Evolutionary conservation across 2,113 vertebrate species (phyloP).

Genomic region (Alligator sinensis): DNA sequence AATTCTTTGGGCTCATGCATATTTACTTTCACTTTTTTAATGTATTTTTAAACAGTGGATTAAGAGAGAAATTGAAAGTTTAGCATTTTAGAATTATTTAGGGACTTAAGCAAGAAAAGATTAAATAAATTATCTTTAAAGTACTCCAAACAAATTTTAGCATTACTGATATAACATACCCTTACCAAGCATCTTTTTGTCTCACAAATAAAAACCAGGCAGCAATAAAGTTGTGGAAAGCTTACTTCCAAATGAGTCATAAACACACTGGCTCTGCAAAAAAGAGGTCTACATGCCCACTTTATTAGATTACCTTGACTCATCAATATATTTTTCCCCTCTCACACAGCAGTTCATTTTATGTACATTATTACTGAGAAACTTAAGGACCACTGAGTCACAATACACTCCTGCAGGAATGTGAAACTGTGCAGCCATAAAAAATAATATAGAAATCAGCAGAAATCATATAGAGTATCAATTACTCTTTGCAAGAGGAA

Average conservation of each 20-base stretch:
- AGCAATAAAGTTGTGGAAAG: neutral
- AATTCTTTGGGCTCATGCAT: too few species aligned
- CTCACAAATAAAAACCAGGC: neutral
- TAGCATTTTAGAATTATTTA: too few species aligned
- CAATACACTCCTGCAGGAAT: constrained; percentile 3
- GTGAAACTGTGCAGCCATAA: constrained; percentile 5
- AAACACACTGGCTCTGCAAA: neutral
- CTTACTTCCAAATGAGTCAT: neutral
- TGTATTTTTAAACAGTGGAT: too few species aligned
- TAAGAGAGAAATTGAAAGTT: too few species aligned
- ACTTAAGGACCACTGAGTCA: neutral
- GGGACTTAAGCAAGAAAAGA: too few species aligned
- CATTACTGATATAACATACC: neutral
- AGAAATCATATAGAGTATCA: neutral
- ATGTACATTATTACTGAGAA: neutral
- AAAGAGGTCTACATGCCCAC: neutral
- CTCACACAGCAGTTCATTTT: too few species aligned
- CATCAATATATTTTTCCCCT: too few species aligned
- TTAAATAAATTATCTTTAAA: neutral
- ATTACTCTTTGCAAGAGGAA: neutral
- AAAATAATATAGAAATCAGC: constrained; percentile 10
- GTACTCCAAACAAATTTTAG: neutral
- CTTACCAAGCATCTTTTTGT: neutral
- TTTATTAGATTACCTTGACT: too few species aligned
- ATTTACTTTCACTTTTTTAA: too few species aligned